phyloP scores from a whole-genome alignment of 1,140 invertebrate genomes.

The Gonatopus flavifemur region DNA sequence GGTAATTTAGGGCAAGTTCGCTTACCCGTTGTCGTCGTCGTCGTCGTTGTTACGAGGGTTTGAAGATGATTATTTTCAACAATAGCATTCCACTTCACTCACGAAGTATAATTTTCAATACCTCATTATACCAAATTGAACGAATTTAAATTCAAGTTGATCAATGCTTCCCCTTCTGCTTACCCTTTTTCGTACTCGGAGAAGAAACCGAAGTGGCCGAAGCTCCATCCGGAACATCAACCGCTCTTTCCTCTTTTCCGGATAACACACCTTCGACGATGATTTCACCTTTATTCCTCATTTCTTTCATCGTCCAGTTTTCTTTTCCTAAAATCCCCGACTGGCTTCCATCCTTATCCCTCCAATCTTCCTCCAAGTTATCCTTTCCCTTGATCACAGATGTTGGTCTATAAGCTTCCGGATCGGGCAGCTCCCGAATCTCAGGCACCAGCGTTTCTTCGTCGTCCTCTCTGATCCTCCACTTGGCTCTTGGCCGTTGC shows the following conservation, averaged over 20 bases:
- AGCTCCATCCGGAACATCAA: constrained; percentile 29
- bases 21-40: too few species aligned
- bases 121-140: too few species aligned
- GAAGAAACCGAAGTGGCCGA: constrained; percentile 15
- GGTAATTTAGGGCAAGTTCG: too few species aligned
- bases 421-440: constrained; percentile 14
- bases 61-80: too few species aligned
- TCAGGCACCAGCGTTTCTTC: constrained; percentile 30
- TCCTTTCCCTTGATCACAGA: constrained; percentile 1
- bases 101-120: too few species aligned
- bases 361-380: neutral
- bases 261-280: constrained; percentile 13
- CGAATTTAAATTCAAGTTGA: too few species aligned
- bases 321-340: constrained; percentile 3
- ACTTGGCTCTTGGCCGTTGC: constrained; percentile 30
- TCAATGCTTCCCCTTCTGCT: too few species aligned
- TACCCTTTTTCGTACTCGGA: constrained; percentile 20
- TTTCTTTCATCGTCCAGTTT: constrained; percentile 2
- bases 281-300: neutral
- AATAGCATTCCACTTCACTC: too few species aligned
- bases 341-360: constrained; percentile 10
- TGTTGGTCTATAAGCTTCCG: constrained; percentile 7
- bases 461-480: constrained; percentile 36
- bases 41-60: too few species aligned
- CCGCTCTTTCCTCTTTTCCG: constrained; percentile 34